Base-by-base conservation (phyloP, 1,140 invertebrate species). In the Dermatophagoides farinae region DNA sequence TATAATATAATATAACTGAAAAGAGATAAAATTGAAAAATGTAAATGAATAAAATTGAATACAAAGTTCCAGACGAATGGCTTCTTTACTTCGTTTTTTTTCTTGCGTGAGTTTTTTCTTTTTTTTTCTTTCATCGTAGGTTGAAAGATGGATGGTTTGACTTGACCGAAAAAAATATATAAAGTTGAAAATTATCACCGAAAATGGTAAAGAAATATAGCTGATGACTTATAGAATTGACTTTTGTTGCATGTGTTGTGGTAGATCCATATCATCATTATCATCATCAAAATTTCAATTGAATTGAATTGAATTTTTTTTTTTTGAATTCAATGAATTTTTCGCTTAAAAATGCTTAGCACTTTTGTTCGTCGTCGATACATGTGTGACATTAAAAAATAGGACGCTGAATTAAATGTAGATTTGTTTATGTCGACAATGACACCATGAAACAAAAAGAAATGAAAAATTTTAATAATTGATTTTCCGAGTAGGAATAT, bases 341-440 rank as follows among this genome's bases (percentile, higher is more conserved):
- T 55, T 25, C 25, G 14, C 14, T 55, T 55, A 2, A 38, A 23
- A 16, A 38, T 23, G 16, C 37, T 47, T 18, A 67, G 39, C 40
- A 66, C 60, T 60, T 78, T 78, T n/a, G 72, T 70, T 43, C 83
- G 71, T 11, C 77, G 70, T 62, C 77, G 78, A 67, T 81, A 79
- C 86, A 90, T 88, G 66, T 86, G 81, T 8, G 75, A 78, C 80
- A 88, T 86, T 62, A 88, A 71, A 18, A 78, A 72, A 66, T 82
- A 85, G 67, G 83, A 77, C 9, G 69, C 74, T 74, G 37, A 65
- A 60, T 31, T n/a, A n/a, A 31, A 54, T 60, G 68, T 51, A 16
- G 16, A 4, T 39, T 20, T 11, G 12, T 51, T 38, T 39, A 54
- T 57, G 20, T 40, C 9, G 6, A 1, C 41, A 43, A 9, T 55